Percentiles rank a stretch among this genome's conserved stretches.
These are phyloP conservation scores for Linepithema humile DNA, from an alignment of 1,140 invertebrate genomes.

Conservation along the genomic window DNA sequence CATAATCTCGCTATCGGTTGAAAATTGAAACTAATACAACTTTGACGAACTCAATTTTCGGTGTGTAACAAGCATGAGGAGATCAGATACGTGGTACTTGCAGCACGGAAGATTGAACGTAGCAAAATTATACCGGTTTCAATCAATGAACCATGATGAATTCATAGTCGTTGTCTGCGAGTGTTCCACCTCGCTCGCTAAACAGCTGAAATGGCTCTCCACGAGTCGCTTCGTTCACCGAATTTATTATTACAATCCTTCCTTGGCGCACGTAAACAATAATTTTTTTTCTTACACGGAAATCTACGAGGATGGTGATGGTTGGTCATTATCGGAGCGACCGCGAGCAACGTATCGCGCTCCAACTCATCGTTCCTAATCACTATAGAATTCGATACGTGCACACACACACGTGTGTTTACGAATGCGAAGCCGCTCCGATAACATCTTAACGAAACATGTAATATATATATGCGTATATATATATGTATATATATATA, in stretches of 20 bases:
- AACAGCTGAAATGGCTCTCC: not conserved
- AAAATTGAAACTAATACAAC: conserved; percentile 22
- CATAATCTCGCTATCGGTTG: not conserved
- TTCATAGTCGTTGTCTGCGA: not conserved
- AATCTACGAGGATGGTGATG: conserved; percentile 37
- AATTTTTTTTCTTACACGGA: conserved; percentile 51
- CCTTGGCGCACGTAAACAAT: conserved; percentile 54
- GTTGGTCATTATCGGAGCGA: conserved; percentile 44
- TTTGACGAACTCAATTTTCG: not conserved
- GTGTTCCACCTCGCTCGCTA: not conserved
- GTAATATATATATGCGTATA: conserved; percentile 54
- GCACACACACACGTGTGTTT: not conserved
- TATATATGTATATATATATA: conserved; percentile 58
- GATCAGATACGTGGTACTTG: not conserved
- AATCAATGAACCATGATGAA: conserved; percentile 17
- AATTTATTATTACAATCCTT: conserved; percentile 48
- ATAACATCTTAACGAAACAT: conserved; percentile 59
- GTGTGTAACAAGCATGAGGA: not conserved
- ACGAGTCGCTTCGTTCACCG: conserved; percentile 8
- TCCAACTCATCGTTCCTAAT: not conserved
- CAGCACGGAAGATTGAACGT: not conserved
- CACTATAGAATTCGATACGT: not conserved
- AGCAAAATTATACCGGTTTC: conserved; percentile 10
- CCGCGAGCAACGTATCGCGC: not conserved
- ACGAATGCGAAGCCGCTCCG: conserved; percentile 25